phyloP scores from a whole-genome alignment of 2,797 vertebrate species.

The Odontamblyopus rebecca region DNA sequence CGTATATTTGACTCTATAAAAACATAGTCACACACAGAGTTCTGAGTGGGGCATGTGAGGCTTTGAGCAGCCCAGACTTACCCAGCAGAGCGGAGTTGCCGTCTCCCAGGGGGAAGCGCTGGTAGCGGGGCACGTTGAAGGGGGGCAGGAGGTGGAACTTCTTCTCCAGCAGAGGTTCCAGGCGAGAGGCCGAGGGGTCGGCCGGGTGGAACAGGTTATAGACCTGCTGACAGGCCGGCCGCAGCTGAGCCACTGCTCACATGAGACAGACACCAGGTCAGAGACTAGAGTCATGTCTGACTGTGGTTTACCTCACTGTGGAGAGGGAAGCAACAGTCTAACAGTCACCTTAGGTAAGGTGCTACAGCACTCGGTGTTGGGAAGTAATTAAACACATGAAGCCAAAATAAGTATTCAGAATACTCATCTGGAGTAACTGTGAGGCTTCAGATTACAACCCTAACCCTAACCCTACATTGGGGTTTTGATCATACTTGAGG shows the following conservation, averaged over 20 bases:
- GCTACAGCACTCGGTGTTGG: too few species aligned
- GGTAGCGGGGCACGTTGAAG: conserved; percentile 92
- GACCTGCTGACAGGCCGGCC: conserved; percentile 95
- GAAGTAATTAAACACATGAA: too few species aligned
- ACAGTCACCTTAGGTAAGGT: too few species aligned
- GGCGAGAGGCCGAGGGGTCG: conserved; percentile 94
- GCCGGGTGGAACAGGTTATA: conserved; percentile 98
- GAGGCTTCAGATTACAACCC: too few species aligned
- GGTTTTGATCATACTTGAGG: too few species aligned
- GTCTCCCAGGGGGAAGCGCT: conserved; percentile 93
- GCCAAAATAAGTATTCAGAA: too few species aligned
- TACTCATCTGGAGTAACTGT: too few species aligned
- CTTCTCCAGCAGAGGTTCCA: conserved; percentile 93
- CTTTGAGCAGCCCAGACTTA: conserved; percentile 63
- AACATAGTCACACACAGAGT: too few species aligned
- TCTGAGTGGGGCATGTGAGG: not conserved
- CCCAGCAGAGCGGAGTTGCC: conserved; percentile 92
- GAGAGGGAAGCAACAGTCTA: not conserved
- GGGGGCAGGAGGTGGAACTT: conserved; percentile 93
- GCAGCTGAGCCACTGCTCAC: conserved; percentile 75
- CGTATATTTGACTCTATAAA: too few species aligned
- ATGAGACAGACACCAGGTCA: not conserved
- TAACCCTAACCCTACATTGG: too few species aligned
- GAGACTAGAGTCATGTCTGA: not conserved
- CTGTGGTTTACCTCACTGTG: not conserved